phyloP scores from a whole-genome alignment of 2,888 invertebrate genomes.

The Morpho helenor region DNA sequence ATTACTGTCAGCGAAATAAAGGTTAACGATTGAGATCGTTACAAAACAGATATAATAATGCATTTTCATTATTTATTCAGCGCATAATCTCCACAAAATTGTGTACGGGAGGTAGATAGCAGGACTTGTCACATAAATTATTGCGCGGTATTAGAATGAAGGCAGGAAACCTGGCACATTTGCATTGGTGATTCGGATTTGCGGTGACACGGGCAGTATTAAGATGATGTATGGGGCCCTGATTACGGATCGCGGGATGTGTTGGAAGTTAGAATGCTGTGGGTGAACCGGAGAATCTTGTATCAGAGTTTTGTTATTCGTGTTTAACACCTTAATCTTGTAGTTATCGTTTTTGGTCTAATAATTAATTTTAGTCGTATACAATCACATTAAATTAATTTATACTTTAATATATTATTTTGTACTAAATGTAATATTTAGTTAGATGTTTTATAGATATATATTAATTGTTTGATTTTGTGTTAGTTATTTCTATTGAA shows the following conservation, averaged over 20 bases:
- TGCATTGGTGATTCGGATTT: constrained; percentile 74
- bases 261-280: constrained; percentile 9
- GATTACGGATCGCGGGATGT: constrained; percentile 48
- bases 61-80: constrained; percentile 64
- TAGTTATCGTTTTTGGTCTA: too few species aligned
- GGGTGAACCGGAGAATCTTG: constrained; percentile 12
- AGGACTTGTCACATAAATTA: constrained; percentile 70
- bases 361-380: too few species aligned
- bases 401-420: too few species aligned
- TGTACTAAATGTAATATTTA: too few species aligned
- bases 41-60: constrained; percentile 43
- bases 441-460: too few species aligned
- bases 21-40: constrained; percentile 25
- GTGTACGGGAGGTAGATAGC: constrained; percentile 66
- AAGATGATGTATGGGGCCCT: constrained; percentile 72
- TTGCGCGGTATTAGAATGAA: constrained; percentile 63
- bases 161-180: constrained; percentile 61
- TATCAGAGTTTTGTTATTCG: constrained; percentile 2
- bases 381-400: too few species aligned
- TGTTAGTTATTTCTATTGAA: too few species aligned
- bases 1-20: constrained; percentile 19
- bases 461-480: too few species aligned
- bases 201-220: constrained; percentile 73
- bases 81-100: constrained; percentile 70
- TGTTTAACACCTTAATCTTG: constrained; percentile 1